Evolutionary conservation across 2,113 vertebrate genomes (phyloP).

Genomic region (Alligator mississippiensis): DNA sequence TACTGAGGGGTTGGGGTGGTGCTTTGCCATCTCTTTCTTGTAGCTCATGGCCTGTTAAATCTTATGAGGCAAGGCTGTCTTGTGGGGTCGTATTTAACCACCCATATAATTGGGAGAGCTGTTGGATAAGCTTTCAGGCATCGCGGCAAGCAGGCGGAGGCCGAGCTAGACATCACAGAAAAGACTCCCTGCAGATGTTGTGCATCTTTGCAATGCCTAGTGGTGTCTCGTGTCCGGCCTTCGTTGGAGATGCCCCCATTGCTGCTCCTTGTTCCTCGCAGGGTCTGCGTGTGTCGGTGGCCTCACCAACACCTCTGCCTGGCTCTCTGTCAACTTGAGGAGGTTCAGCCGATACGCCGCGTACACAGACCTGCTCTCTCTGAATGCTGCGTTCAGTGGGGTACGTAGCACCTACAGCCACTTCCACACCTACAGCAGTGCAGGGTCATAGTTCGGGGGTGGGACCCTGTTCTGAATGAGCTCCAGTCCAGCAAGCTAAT

Average conservation of each 20-base stretch:
- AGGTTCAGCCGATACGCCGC: neutral
- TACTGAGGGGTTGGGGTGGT: neutral
- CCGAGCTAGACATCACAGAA: too few species aligned
- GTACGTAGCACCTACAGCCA: neutral
- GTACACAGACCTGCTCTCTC: neutral
- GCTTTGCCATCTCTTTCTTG: neutral
- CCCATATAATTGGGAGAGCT: too few species aligned
- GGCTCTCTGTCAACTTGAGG: neutral
- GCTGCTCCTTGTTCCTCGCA: neutral
- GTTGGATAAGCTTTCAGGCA: too few species aligned
- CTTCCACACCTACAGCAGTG: neutral
- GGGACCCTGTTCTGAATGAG: too few species aligned
- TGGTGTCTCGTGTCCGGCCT: neutral
- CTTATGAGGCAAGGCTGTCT: too few species aligned
- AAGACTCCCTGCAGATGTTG: neutral
- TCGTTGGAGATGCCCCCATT: neutral
- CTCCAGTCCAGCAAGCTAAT: too few species aligned
- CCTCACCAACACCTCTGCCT: neutral
- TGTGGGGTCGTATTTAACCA: too few species aligned
- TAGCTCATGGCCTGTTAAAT: neutral
- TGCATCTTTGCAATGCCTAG: neutral
- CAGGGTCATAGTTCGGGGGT: too few species aligned
- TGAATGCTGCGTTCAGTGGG: constrained; percentile 4
- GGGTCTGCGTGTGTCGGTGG: neutral
- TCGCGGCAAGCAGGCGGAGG: too few species aligned